A percentile compares a stretch with the other conserved stretches of the same genome.
phyloP scores from a whole-genome alignment of 64 coral and sea anemone species.

The Acropora tenuis region DNA sequence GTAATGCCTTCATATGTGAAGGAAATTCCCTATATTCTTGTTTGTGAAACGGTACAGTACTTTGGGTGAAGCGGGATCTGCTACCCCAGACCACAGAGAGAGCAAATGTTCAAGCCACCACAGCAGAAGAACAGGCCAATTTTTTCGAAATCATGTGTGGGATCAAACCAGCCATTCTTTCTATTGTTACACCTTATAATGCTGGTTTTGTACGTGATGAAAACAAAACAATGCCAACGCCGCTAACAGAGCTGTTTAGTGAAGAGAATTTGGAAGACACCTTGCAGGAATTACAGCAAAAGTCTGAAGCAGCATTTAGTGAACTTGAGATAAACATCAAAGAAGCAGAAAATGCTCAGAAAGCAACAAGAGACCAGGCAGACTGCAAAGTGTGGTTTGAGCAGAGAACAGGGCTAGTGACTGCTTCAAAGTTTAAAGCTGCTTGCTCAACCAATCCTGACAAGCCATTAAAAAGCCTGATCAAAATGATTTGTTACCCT shows the following conservation, averaged over 20 bases:
- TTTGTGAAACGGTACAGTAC: too few species aligned
- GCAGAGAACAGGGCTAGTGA: constrained; percentile 55
- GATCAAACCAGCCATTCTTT: constrained; percentile 3
- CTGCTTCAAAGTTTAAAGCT: constrained; percentile 55
- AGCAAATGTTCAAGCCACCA: background rate
- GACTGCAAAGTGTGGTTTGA: constrained; percentile 66
- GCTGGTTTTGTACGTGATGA: constrained; percentile 27
- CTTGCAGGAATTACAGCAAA: constrained; percentile 42
- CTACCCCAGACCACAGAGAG: background rate
- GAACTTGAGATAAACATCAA: constrained; percentile 39
- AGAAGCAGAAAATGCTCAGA: background rate
- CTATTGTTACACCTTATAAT: constrained; percentile 54
- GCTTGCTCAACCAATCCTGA: background rate
- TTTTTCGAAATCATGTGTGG: constrained; percentile 63
- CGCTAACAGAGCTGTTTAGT: constrained; percentile 7
- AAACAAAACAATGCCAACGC: background rate
- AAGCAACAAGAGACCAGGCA: constrained; percentile 55
- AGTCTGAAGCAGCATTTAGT: constrained; percentile 13
- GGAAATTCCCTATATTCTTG: background rate
- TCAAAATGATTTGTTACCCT: constrained; percentile 66
- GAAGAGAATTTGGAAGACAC: constrained; percentile 39
- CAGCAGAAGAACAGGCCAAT: constrained; percentile 25
- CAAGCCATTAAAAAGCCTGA: constrained; percentile 63
- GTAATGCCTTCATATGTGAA: background rate
- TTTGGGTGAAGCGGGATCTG: too few species aligned